Percentiles rank a stretch among this genome's conserved stretches.
Evolutionary conservation across 2,888 invertebrate species (phyloP).

Genomic region (Cyclophora punctaria): DNA sequence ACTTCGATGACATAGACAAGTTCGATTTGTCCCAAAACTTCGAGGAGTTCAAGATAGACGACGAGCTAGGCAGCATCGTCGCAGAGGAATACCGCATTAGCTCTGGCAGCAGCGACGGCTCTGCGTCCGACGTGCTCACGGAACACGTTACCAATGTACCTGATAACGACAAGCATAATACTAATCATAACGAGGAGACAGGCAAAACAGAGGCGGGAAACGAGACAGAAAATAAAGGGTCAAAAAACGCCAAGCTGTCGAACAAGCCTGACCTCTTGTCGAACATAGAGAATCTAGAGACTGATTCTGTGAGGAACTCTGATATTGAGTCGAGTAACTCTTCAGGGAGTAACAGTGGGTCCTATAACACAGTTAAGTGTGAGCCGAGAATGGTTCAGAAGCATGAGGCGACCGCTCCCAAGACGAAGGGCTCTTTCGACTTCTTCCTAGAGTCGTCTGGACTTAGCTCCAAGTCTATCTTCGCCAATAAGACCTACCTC

Average conservation of each 20-base stretch:
- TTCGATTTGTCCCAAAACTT: conserved; percentile 84
- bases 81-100: conserved; percentile 72
- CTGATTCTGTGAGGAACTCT: conserved; percentile 78
- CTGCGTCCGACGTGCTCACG: conserved; percentile 58
- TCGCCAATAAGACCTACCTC: conserved; percentile 65
- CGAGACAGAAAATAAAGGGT: conserved; percentile 39
- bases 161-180: conserved; percentile 46
- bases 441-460: conserved; percentile 87
- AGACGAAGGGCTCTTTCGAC: conserved; percentile 77
- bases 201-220: conserved; percentile 46
- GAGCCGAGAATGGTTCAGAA: conserved; percentile 57
- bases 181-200: conserved; percentile 33
- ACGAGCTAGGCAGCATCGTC: conserved; percentile 75
- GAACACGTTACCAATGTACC: conserved; percentile 57
- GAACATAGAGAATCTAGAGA: conserved; percentile 73
- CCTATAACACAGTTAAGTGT: conserved; percentile 64
- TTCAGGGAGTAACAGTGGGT: conserved; percentile 69
- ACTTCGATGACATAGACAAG: conserved; percentile 73
- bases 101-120: conserved; percentile 68
- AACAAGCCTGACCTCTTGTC: conserved; percentile 73
- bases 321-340: conserved; percentile 79
- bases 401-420: conserved; percentile 42
- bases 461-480: conserved; percentile 85
- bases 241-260: conserved; percentile 65
- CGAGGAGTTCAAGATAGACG: conserved; percentile 86